Conservation (phyloP, 2,113 vertebrate genomes). For the Zosterops pallidus region DNA sequence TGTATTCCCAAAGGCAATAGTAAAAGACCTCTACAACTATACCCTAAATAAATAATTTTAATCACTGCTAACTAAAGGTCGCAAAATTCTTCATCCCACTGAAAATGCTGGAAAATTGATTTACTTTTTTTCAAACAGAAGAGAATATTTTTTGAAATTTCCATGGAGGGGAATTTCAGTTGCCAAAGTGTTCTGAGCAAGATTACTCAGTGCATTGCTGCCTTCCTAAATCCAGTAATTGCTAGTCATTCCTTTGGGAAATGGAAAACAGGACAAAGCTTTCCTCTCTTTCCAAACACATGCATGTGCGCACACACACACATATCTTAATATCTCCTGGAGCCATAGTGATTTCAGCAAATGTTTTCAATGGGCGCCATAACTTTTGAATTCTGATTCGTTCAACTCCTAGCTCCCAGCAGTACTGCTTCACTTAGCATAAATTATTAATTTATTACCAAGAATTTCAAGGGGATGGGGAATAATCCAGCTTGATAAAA, state of each 20-base stretch:
- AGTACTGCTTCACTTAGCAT: constrained; percentile 55
- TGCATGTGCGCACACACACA: neutral
- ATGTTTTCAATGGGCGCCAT: neutral
- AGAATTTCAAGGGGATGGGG: constrained; percentile 51
- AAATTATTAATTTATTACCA: constrained; percentile 74
- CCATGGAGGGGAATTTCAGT: neutral
- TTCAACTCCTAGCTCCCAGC: neutral
- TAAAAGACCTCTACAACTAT: neutral
- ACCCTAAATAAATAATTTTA: neutral
- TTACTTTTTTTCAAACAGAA: neutral
- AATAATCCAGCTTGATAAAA: constrained; percentile 57
- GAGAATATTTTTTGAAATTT: neutral
- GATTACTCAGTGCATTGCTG: neutral
- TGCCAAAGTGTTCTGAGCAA: neutral
- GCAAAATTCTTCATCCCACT: neutral
- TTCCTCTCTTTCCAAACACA: neutral
- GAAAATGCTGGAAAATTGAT: neutral
- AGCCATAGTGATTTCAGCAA: neutral
- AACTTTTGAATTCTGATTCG: constrained; percentile 43
- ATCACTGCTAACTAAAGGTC: neutral
- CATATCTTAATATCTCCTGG: neutral
- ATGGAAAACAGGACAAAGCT: neutral
- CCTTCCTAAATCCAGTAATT: neutral
- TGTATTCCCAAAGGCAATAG: neutral
- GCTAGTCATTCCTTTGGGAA: neutral